Conservation (phyloP, 1,140 invertebrate species). For the Drosophila repleta region DNA sequence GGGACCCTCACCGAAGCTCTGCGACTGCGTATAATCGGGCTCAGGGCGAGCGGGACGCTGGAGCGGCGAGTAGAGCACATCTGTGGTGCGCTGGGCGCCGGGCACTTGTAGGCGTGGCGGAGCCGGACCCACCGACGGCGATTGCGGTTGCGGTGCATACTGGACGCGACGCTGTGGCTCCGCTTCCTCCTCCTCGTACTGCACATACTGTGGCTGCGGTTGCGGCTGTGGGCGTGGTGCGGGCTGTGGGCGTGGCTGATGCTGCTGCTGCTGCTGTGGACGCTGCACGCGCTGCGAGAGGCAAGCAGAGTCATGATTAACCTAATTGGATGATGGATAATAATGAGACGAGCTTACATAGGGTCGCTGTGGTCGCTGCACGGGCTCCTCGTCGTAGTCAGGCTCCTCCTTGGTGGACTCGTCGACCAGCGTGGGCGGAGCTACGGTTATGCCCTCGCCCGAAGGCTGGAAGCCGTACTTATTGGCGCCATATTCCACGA, state of each 20-base stretch:
- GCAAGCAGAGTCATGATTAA: background rate
- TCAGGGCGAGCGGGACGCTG: conserved; percentile 76
- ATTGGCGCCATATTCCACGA: conserved; percentile 94
- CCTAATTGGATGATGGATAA: background rate
- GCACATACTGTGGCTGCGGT: conserved; percentile 81
- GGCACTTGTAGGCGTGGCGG: conserved; percentile 79
- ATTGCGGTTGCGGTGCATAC: conserved; percentile 68
- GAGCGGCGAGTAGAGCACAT: conserved; percentile 78
- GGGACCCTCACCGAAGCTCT: conserved; percentile 74
- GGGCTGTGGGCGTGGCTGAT: conserved; percentile 60
- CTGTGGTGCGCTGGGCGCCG: conserved; percentile 77
- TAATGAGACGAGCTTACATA: conserved; percentile 58
- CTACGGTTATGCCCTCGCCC: conserved; percentile 93
- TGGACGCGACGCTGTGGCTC: conserved; percentile 75
- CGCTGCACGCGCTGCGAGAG: conserved; percentile 53
- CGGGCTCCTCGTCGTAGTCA: conserved; percentile 85
- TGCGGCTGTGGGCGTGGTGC: conserved; percentile 73
- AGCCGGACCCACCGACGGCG: conserved; percentile 60
- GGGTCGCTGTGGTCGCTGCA: conserved; percentile 78
- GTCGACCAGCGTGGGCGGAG: conserved; percentile 91
- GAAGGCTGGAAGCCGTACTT: conserved; percentile 93
- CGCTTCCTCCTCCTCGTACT: conserved; percentile 74
- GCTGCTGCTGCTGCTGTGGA: conserved; percentile 68
- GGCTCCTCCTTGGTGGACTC: conserved; percentile 86
- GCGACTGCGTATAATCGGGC: conserved; percentile 76